Evolutionary conservation across 2,888 invertebrate species (phyloP).

Genomic region (Lymantria dispar): DNA sequence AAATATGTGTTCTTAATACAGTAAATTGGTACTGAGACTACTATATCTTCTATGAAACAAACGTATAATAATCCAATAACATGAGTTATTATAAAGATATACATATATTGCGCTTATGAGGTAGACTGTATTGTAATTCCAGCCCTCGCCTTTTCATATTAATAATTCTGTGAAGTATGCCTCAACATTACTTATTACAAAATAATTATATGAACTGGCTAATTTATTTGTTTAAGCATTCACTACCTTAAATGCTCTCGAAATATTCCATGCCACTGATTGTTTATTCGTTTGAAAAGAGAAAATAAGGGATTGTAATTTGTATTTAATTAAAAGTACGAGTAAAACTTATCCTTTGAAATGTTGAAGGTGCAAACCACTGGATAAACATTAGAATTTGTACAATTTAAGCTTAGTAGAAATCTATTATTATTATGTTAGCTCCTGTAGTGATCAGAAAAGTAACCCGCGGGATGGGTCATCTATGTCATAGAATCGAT

Average conservation of each 20-base stretch:
- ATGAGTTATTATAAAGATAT: no score
- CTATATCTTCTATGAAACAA: no score
- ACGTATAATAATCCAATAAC: no score
- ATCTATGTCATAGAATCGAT: no score
- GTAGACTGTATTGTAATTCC: slow-evolving; percentile 7
- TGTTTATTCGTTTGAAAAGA: background rate
- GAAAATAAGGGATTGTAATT: background rate
- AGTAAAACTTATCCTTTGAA: background rate
- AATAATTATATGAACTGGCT: slow-evolving; percentile 13
- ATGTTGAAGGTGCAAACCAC: background rate
- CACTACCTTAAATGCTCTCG: background rate
- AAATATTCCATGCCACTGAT: background rate
- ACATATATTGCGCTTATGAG: no score
- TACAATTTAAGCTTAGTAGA: background rate
- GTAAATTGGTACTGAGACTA: no score
- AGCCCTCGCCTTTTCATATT: slow-evolving; percentile 10
- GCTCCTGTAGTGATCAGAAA: no score
- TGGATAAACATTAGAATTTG: background rate
- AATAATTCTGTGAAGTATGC: slow-evolving; percentile 28
- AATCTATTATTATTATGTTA: background rate
- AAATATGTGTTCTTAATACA: no score
- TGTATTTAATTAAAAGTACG: background rate
- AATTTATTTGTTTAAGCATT: slow-evolving; percentile 6
- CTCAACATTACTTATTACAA: slow-evolving; percentile 14
- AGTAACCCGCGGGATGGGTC: no score